These are phyloP conservation scores for Pangasius sanitwongsei DNA, from an alignment of 2,797 vertebrate genomes.

Conservation along the genomic window DNA sequence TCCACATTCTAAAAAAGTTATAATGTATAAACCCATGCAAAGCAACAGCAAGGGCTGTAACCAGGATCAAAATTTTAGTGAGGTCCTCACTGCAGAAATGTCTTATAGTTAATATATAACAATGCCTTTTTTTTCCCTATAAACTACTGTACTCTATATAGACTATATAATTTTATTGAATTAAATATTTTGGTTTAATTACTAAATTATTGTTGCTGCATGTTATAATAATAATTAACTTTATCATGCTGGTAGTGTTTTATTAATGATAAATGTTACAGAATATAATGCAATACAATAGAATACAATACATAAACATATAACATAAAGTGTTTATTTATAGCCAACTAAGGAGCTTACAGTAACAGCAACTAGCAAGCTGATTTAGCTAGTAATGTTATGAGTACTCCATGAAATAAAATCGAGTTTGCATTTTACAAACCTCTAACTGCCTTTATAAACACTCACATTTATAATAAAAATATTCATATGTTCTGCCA, in stretches of 20 bases:
- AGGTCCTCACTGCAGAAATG: too few relatives aligned
- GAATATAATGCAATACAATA: background rate
- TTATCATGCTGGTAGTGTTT: background rate
- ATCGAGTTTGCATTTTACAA: background rate
- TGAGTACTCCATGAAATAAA: too few relatives aligned
- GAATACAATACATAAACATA: too few relatives aligned
- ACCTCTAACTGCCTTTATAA: background rate
- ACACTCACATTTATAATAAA: too few relatives aligned
- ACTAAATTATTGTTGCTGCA: background rate
- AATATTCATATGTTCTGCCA: background rate
- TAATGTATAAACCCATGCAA: background rate
- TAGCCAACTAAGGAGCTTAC: background rate
- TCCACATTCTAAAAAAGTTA: background rate
- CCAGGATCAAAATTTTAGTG: too few relatives aligned
- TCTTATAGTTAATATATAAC: too few relatives aligned
- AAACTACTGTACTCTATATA: background rate
- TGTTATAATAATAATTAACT: background rate
- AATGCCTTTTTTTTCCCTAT: too few relatives aligned
- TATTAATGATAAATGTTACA: background rate
- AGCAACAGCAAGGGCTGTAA: too few relatives aligned
- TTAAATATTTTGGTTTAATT: background rate
- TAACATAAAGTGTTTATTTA: background rate
- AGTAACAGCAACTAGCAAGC: background rate
- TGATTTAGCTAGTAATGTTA: background rate
- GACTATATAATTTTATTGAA: background rate